Evolutionary conservation across 2,113 vertebrate species (phyloP).

Genomic region (Mesembrinibis cayennensis): DNA sequence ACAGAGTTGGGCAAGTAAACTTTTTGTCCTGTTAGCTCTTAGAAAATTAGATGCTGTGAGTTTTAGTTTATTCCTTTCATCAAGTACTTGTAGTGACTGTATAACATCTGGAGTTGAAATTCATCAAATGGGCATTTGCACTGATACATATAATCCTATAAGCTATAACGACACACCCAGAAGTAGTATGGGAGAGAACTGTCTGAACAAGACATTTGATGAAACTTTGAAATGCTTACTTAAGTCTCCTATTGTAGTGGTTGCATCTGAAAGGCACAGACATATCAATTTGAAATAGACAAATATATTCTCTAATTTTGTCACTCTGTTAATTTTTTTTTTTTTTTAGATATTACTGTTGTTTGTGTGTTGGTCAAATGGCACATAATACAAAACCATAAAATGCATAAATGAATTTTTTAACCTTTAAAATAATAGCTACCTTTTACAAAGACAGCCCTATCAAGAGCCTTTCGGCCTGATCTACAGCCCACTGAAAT

Average conservation of each 20-base stretch:
- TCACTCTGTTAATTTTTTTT: background rate
- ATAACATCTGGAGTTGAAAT: constrained; percentile 49
- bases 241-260: background rate
- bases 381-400: background rate
- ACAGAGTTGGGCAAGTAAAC: background rate
- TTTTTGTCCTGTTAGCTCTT: background rate
- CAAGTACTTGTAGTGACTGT: background rate
- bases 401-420: background rate
- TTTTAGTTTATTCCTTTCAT: constrained; percentile 1
- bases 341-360: background rate
- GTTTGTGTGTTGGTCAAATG: background rate
- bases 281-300: background rate
- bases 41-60: background rate
- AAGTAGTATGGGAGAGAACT: background rate
- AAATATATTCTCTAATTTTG: background rate
- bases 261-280: background rate
- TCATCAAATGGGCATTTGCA: background rate
- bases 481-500: background rate
- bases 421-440: background rate
- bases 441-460: background rate
- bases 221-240: background rate
- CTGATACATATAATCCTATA: constrained; percentile 8
- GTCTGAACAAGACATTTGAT: background rate
- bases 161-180: background rate
- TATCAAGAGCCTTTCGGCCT: background rate